A percentile compares a stretch with the other conserved stretches of the same genome.
Evolutionary conservation across 2,113 vertebrate genomes (phyloP).

Genomic region (Vidua macroura): DNA sequence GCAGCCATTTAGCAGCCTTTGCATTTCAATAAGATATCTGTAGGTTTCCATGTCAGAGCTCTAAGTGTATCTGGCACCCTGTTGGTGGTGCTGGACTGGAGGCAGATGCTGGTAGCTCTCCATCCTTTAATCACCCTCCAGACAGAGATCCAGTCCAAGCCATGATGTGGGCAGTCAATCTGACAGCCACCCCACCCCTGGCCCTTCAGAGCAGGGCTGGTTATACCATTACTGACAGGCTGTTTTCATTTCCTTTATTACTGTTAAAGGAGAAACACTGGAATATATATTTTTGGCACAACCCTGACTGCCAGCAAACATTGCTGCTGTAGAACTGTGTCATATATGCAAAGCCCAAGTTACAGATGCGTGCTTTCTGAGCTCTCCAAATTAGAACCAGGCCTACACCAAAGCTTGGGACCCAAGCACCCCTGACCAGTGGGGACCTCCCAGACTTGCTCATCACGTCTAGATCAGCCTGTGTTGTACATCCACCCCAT

Average conservation of each 20-base stretch:
- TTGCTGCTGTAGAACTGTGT: background rate
- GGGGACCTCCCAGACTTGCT: background rate
- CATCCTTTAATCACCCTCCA: background rate
- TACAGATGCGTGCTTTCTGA: background rate
- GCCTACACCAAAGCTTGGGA: background rate
- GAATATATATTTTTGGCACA: background rate
- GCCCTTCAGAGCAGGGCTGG: background rate
- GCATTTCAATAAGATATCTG: background rate
- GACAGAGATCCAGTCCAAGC: background rate
- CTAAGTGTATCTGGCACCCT: background rate
- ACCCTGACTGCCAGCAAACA: background rate
- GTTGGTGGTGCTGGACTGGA: background rate
- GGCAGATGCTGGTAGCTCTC: background rate
- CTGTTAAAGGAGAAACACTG: background rate
- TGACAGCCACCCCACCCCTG: background rate
- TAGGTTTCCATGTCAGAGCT: background rate
- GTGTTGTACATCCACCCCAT: background rate
- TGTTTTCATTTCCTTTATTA: background rate
- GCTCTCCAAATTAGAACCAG: background rate
- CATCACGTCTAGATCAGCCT: background rate
- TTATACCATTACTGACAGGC: background rate
- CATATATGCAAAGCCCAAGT: background rate
- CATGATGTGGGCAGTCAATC: background rate
- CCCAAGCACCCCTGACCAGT: background rate
- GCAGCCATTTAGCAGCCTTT: background rate